Conservation (phyloP, 2,888 invertebrate species). For the Dynastes grantii region DNA sequence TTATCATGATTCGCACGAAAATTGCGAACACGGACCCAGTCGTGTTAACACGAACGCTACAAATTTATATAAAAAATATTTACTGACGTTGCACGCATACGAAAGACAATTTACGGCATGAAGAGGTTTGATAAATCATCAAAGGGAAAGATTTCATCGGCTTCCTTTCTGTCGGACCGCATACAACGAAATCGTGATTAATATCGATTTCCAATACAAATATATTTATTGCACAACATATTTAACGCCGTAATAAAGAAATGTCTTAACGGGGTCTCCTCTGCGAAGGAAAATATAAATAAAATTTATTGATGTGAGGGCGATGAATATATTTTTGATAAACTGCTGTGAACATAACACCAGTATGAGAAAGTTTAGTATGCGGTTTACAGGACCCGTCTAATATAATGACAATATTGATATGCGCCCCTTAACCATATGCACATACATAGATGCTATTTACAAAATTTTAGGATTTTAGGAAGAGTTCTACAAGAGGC, state of each 20-base stretch:
- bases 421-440: too few species aligned
- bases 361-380: too few species aligned
- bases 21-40: slow-evolving; percentile 10
- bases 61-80: slow-evolving; percentile 41
- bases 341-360: neutral
- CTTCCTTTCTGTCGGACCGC: slow-evolving; percentile 16
- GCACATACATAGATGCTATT: too few species aligned
- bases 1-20: slow-evolving; percentile 27
- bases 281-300: slow-evolving; percentile 10
- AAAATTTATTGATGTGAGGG: slow-evolving; percentile 16
- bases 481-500: too few species aligned
- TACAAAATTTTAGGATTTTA: too few species aligned
- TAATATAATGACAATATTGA: too few species aligned
- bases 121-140: slow-evolving; percentile 27
- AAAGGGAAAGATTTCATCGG: slow-evolving; percentile 23
- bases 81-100: slow-evolving; percentile 15
- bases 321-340: neutral
- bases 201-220: slow-evolving; percentile 24
- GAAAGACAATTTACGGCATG: slow-evolving; percentile 19
- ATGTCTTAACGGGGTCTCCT: slow-evolving; percentile 5
- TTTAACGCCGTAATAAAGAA: slow-evolving; percentile 29
- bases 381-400: too few species aligned
- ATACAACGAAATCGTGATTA: slow-evolving; percentile 42
- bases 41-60: slow-evolving; percentile 39
- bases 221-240: slow-evolving; percentile 30